phyloP scores from a whole-genome alignment of 1,140 invertebrate species.

The Sitobion miscanthi region DNA sequence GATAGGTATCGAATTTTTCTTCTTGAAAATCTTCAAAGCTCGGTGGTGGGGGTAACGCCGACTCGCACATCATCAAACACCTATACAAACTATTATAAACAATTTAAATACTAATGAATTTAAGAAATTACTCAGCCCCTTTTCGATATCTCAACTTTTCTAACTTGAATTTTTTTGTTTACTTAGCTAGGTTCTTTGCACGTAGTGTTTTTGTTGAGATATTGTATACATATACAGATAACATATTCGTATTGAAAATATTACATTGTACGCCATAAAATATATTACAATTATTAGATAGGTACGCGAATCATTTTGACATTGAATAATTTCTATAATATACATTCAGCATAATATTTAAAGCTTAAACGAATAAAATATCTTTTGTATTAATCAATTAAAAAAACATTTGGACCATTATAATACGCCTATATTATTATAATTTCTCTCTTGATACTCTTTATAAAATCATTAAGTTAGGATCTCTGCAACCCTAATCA shows the following conservation, averaged over 20 bases:
- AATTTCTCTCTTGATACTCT: background rate
- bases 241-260: background rate
- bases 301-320: background rate
- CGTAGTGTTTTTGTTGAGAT: too few species aligned
- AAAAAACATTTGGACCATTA: background rate
- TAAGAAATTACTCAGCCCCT: too few species aligned
- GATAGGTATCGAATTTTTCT: too few species aligned
- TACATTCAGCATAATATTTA: background rate
- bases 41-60: too few species aligned
- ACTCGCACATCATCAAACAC: too few species aligned
- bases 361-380: background rate
- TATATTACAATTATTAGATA: background rate
- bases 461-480: slow-evolving; percentile 37
- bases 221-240: background rate
- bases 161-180: too few species aligned
- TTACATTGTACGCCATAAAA: background rate
- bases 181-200: too few species aligned
- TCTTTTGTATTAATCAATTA: slow-evolving; percentile 6
- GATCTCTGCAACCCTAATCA: background rate
- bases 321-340: background rate
- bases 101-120: too few species aligned
- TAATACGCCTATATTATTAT: background rate
- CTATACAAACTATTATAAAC: too few species aligned
- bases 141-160: too few species aligned
- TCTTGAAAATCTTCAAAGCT: too few species aligned